phyloP scores from a whole-genome alignment of 2,888 invertebrate genomes.

The Cyrtodaria siliqua region DNA sequence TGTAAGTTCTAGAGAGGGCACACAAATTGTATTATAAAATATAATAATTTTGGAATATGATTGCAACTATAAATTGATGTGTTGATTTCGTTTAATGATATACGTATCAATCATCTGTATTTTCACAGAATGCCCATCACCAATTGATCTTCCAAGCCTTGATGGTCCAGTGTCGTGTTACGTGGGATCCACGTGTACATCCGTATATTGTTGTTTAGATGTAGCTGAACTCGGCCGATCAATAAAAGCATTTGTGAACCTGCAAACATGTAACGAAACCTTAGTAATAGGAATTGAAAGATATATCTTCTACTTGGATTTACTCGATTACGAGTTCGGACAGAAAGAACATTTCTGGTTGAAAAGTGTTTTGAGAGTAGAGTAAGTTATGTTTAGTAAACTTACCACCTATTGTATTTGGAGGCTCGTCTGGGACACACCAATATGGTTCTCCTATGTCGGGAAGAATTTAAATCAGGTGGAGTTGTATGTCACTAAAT shows the following conservation, averaged over 20 bases:
- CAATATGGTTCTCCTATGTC: too few species aligned
- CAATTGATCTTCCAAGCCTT: slow-evolving; percentile 16
- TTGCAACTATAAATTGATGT: too few species aligned
- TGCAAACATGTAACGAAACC: slow-evolving; percentile 39
- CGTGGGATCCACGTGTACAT: slow-evolving; percentile 47
- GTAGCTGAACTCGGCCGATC: slow-evolving; percentile 29
- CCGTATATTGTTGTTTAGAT: slow-evolving; percentile 54
- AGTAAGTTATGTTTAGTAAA: too few species aligned
- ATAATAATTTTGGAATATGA: too few species aligned
- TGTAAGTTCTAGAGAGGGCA: too few species aligned
- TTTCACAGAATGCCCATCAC: slow-evolving; percentile 53
- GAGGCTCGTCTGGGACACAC: too few species aligned
- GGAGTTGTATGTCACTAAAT: too few species aligned
- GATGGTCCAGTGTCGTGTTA: slow-evolving; percentile 51
- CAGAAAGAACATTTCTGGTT: slow-evolving; percentile 47
- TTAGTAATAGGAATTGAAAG: slow-evolving; percentile 56
- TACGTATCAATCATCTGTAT: too few species aligned
- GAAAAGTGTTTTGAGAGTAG: slow-evolving; percentile 48
- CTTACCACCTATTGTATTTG: too few species aligned
- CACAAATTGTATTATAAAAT: too few species aligned
- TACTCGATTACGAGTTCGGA: slow-evolving; percentile 58
- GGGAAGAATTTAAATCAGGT: too few species aligned
- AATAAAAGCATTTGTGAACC: slow-evolving; percentile 35
- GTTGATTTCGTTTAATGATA: too few species aligned
- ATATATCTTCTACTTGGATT: slow-evolving; percentile 33